Evolutionary conservation across 1,140 invertebrate species (phyloP), one percentile per base, ranked within the genome.

Genomic region (Acyrthosiphon pisum): DNA sequence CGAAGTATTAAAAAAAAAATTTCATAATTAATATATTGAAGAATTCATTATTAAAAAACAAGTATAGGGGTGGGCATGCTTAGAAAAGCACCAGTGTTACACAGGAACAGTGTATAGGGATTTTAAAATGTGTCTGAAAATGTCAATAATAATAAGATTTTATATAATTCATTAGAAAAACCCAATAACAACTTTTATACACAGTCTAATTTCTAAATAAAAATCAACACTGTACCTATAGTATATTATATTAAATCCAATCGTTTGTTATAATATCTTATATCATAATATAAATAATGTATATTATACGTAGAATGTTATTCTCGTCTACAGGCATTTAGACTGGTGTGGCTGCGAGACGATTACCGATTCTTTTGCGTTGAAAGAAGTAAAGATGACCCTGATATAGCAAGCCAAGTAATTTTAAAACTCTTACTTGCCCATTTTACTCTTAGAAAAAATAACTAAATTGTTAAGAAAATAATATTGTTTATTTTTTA

Each of bases 281-380:
- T 30, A 46, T 46, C 30, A 68, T 9, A 60, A 11, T 68, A 68
- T 76, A n/a, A 18, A 76, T 76, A n/a, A 76, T 76, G 60, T n/a
- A 76, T 68, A n/a, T 41, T 41, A 2, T 41, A 56, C 6, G 23
- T 22, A 8, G 23, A 4, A n/a, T 68, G 22, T 68, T 68, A 76
- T 76, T 76, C 14, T n/a, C n/a, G 23, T 76, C 14, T 14, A 76
- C 35, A 93, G 93, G 26, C 41, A 23, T 93, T 91, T 86, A 90
- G 90, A 86, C 2, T 93, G 4, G 30, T 93, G 48, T 93, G 93
- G 93, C 56, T 93, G 37, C 26, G 48, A 46, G 81, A 91, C 22
- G 56, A 93, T 35, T 93, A 93, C n/a, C 81, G 81, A 46, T 93
- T 93, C 35, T 48, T 26, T 44, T 93, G 93, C 48, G 50, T 93